Evolutionary conservation across 2,113 vertebrate genomes (phyloP).

Genomic region (Seriola rivoliana): DNA sequence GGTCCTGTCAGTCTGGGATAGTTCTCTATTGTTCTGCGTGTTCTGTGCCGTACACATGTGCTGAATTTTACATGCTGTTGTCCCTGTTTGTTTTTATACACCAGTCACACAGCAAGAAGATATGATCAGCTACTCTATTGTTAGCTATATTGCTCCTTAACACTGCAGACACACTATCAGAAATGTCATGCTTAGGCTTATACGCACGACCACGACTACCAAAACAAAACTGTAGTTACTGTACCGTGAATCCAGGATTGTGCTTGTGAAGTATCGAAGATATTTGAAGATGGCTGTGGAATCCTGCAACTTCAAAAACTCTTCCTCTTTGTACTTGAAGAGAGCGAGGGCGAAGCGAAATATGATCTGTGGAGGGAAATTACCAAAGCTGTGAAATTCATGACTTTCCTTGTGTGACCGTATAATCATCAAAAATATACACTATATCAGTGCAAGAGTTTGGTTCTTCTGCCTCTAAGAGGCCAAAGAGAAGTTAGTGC

Average conservation of each 20-base stretch:
- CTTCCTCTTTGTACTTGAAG: conserved; percentile 97
- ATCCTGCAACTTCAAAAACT: conserved; percentile 94
- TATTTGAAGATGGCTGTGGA: conserved; percentile 96
- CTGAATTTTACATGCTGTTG: background rate
- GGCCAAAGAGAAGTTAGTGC: background rate
- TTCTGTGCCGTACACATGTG: background rate
- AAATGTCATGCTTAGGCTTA: background rate
- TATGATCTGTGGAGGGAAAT: conserved; percentile 88
- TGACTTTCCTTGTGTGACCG: background rate
- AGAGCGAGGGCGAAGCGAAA: conserved; percentile 95
- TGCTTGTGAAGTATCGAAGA: conserved; percentile 93
- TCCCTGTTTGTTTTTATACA: background rate
- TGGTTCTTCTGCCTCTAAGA: background rate
- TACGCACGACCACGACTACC: rapidly evolving
- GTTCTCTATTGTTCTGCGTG: background rate
- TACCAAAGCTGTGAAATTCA: background rate
- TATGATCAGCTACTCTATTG: background rate
- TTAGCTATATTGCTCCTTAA: background rate
- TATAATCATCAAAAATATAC: no score
- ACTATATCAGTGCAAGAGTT: no score
- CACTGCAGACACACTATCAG: background rate
- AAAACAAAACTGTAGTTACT: background rate
- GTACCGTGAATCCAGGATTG: conserved; percentile 94
- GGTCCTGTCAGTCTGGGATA: background rate
- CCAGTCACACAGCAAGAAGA: background rate